Conservation (phyloP, 2,888 invertebrate genomes). For the Drosophila basisetae region DNA sequence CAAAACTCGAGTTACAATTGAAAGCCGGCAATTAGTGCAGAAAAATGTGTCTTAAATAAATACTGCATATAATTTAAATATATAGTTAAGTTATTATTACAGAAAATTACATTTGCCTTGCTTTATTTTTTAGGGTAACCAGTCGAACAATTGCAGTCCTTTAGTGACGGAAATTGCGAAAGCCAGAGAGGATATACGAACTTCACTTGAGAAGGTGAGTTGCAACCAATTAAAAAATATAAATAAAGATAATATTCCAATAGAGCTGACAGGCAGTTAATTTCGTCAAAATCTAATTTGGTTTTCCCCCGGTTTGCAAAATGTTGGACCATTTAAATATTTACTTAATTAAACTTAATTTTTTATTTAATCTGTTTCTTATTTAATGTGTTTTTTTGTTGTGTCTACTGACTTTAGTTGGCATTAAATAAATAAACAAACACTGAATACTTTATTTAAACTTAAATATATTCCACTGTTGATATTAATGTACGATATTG, state of each 20-base stretch:
- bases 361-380: background rate
- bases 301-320: background rate
- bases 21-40: background rate
- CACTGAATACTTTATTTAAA: background rate
- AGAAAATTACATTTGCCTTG: conserved; percentile 17
- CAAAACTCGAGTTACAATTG: background rate
- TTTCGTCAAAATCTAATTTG: background rate
- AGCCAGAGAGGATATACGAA: conserved; percentile 93
- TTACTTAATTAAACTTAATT: background rate
- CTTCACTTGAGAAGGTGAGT: conserved; percentile 90
- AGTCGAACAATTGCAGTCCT: conserved; percentile 86
- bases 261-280: background rate
- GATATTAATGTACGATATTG: background rate
- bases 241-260: too few relatives aligned
- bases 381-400: background rate
- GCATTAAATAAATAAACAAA: background rate
- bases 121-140: conserved; percentile 69
- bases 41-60: background rate
- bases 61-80: background rate
- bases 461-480: background rate
- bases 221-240: background rate
- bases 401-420: background rate
- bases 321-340: background rate
- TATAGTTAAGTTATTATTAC: background rate
- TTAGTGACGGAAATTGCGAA: conserved; percentile 94